A percentile compares a stretch with the other conserved stretches of the same genome.
phyloP scores from a whole-genome alignment of 2,888 invertebrate species.

The Panzeria rudis region DNA sequence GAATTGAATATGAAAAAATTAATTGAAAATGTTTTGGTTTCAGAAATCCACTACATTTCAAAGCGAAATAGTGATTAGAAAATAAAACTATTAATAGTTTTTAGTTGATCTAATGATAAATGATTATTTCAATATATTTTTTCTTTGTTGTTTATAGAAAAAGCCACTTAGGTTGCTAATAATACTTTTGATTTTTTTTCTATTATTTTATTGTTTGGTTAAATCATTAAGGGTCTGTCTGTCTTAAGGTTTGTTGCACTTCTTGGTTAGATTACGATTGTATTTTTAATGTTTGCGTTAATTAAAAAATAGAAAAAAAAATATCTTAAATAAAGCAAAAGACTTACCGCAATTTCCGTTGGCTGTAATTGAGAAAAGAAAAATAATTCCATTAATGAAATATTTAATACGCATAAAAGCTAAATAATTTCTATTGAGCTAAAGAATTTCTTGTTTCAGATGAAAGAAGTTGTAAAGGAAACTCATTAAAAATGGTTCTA shows the following conservation, averaged over 20 bases:
- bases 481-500: slow-evolving; percentile 25
- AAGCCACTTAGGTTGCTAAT: slow-evolving; percentile 68
- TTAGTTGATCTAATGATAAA: slow-evolving; percentile 60
- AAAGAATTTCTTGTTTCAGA: not conserved
- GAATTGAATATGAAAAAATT: slow-evolving; percentile 60
- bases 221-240: slow-evolving; percentile 17
- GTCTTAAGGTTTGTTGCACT: slow-evolving; percentile 17
- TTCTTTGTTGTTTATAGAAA: slow-evolving; percentile 29
- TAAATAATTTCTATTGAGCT: slow-evolving; percentile 36
- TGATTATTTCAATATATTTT: slow-evolving; percentile 44
- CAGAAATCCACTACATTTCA: slow-evolving; percentile 12
- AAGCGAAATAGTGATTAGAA: slow-evolving; percentile 21
- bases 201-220: not conserved
- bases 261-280: slow-evolving; percentile 1
- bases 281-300: slow-evolving; percentile 30
- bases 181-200: slow-evolving; percentile 25
- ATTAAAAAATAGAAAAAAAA: slow-evolving; percentile 49
- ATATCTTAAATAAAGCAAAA: slow-evolving; percentile 12
- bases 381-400: slow-evolving; percentile 48
- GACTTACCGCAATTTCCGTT: slow-evolving; percentile 61
- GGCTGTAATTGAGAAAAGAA: slow-evolving; percentile 19
- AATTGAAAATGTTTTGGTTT: slow-evolving; percentile 70
- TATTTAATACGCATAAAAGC: slow-evolving; percentile 48
- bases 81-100: slow-evolving; percentile 69
- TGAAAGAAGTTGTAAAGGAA: not conserved